Base-by-base conservation (phyloP, 1,140 invertebrate species). In the Aphelenchoides besseyi region DNA sequence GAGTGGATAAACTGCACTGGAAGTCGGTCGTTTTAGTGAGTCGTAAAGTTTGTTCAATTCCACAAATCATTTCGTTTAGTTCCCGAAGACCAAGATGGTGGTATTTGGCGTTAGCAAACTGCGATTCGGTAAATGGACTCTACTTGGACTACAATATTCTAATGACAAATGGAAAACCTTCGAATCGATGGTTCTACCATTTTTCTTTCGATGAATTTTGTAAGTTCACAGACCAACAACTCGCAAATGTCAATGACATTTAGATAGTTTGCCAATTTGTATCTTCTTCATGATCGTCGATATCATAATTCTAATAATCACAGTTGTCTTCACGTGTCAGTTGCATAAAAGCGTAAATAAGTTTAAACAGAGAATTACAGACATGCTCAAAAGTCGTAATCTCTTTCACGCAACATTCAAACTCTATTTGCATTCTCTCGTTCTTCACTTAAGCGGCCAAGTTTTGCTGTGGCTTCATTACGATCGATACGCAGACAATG, bases 161-260 rank as follows among this genome's bases (percentile, higher is more conserved):
- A 36, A 87, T 94, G 90, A 93, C 91, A 0, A 95, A 95, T 86
- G 91, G 90, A 3, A 86, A 88, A 0, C 86, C 87, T 12, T 89
- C 89, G 0, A 90, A 91, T 82, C 90, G 90, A 74, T 92, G 91
- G 90, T 89, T 89, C 78, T 88, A 91, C 80, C 92, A 95, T 83
- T 93, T 93, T 83, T 94, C 92, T 0, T 92, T 92, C 41, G 93
- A 95, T 85, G 91, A 95, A 88, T 92, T 94, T 85, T 93, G 92
- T 92, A 89, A 90, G 90, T 88, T 72, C 52, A 48, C 28, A 57
- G 23, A 30, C 1, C 62, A 52, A 3, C 52, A 33, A 23, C 9
- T 41, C 35, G 66, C 8, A 59, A 30, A 48, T 23, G 12, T 70
- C n/a, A 33, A 30, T 52, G 1, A 23, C 77, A 88, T 88, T 9